Evolutionary conservation across 2,797 vertebrate genomes (phyloP).

Genomic region (Cottoperca gobio): DNA sequence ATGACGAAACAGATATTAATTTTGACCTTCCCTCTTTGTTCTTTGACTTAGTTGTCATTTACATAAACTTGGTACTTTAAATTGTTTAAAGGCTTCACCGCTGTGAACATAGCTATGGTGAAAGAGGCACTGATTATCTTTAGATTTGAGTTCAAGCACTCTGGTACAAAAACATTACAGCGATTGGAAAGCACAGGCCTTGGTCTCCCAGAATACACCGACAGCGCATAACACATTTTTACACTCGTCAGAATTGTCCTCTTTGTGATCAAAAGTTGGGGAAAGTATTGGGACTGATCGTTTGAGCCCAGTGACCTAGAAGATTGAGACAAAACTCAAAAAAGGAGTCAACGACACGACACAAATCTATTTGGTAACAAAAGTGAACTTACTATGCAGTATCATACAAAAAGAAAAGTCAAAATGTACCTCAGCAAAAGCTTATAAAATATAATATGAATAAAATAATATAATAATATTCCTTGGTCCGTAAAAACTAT

Average conservation of each 20-base stretch:
- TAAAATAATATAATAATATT: slow-evolving; percentile 84
- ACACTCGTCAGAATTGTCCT: slow-evolving; percentile 17
- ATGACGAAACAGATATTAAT: neutral
- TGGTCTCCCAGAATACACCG: slow-evolving; percentile 41
- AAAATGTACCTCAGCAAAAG: slow-evolving; percentile 84
- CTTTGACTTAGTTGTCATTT: neutral
- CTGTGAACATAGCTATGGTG: neutral
- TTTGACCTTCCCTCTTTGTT: slow-evolving; percentile 6
- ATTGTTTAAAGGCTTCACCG: slow-evolving; percentile 7
- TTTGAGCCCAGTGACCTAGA: slow-evolving; percentile 27
- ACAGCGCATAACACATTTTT: slow-evolving; percentile 15
- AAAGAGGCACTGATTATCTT: slow-evolving; percentile 13
- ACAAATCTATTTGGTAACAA: slow-evolving; percentile 76
- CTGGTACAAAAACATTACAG: slow-evolving; percentile 24
- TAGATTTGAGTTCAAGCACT: slow-evolving; percentile 15
- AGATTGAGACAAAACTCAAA: slow-evolving; percentile 53
- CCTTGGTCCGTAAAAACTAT: slow-evolving; percentile 85
- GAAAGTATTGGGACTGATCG: slow-evolving; percentile 2
- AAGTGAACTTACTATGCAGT: slow-evolving; percentile 70
- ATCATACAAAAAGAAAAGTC: slow-evolving; percentile 73
- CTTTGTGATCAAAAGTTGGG: slow-evolving; percentile 30
- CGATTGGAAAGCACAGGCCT: slow-evolving; percentile 29
- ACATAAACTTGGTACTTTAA: neutral
- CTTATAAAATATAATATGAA: slow-evolving; percentile 86
- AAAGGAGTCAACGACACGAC: slow-evolving; percentile 49